Evolutionary conservation across 2,113 vertebrate genomes (phyloP).

Genomic region (Eudyptes chrysolophus): DNA sequence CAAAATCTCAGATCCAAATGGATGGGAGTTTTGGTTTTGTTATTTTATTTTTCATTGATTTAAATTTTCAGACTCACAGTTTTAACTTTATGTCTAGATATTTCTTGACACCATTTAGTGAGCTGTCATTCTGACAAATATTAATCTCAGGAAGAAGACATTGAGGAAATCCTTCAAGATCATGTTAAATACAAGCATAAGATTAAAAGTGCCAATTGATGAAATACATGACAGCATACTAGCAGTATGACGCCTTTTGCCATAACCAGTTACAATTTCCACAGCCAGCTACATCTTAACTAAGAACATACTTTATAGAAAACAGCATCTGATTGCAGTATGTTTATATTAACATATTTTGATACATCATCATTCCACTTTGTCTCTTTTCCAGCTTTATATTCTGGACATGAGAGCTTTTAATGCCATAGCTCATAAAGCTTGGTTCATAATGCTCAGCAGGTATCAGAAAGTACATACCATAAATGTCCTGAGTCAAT

Average conservation of each 20-base stretch:
- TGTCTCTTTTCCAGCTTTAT: neutral
- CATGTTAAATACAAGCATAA: neutral
- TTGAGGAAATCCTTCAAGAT: neutral
- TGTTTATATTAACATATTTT: neutral
- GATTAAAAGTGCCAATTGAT: neutral
- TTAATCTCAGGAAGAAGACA: neutral
- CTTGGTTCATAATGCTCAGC: neutral
- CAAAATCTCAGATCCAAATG: neutral
- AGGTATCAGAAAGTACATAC: neutral
- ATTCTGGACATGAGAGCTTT: neutral
- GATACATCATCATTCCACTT: neutral
- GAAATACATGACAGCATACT: neutral
- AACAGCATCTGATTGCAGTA: neutral
- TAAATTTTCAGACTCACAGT: neutral
- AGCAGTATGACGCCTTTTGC: neutral
- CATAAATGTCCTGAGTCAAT: neutral
- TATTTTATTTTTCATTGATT: neutral
- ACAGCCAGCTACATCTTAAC: neutral
- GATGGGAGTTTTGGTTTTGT: neutral
- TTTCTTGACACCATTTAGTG: neutral
- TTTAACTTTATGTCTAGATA: neutral
- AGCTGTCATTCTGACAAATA: neutral
- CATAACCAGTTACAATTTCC: neutral
- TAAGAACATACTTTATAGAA: neutral
- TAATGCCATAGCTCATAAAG: neutral